Percentiles rank a stretch among this genome's conserved stretches.
Evolutionary conservation across 2,113 vertebrate species (phyloP).

Genomic region (Ammodytes marinus): DNA sequence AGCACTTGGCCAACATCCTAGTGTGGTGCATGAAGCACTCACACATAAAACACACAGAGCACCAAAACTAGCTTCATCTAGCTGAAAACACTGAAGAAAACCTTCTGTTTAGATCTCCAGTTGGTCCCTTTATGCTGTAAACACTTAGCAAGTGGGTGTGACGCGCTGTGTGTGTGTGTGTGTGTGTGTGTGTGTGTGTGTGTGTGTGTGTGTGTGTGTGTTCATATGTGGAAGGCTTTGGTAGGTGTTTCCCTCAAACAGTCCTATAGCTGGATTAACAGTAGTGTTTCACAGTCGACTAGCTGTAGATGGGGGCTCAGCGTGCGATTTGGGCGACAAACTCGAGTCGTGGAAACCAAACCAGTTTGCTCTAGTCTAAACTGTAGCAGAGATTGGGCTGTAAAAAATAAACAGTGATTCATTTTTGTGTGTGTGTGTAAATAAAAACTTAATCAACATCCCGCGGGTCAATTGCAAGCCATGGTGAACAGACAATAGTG

Average conservation of each 20-base stretch:
- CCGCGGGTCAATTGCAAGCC: conserved; percentile 65
- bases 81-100: conserved; percentile 56
- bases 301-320: conserved; percentile 65
- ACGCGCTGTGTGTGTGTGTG: conserved; percentile 6
- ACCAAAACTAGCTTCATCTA: conserved; percentile 48
- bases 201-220: conserved; percentile 45
- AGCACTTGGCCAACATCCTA: conserved; percentile 54
- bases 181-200: conserved; percentile 21
- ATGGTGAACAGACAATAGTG: conserved; percentile 63
- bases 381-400: conserved; percentile 54
- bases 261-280: conserved; percentile 69
- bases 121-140: conserved; percentile 79
- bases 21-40: conserved; percentile 44
- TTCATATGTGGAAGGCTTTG: conserved; percentile 76
- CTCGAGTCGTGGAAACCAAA: conserved; percentile 27
- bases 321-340: conserved; percentile 37
- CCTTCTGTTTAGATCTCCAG: conserved; percentile 39
- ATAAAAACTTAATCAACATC: conserved; percentile 63
- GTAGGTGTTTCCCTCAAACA: conserved; percentile 75
- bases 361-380: conserved; percentile 41
- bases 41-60: conserved; percentile 30
- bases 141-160: conserved; percentile 63
- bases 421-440: conserved; percentile 20
- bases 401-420: conserved; percentile 62
- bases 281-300: conserved; percentile 69